Conservation (phyloP, 2,113 vertebrate species). For the Nicator chloris region DNA sequence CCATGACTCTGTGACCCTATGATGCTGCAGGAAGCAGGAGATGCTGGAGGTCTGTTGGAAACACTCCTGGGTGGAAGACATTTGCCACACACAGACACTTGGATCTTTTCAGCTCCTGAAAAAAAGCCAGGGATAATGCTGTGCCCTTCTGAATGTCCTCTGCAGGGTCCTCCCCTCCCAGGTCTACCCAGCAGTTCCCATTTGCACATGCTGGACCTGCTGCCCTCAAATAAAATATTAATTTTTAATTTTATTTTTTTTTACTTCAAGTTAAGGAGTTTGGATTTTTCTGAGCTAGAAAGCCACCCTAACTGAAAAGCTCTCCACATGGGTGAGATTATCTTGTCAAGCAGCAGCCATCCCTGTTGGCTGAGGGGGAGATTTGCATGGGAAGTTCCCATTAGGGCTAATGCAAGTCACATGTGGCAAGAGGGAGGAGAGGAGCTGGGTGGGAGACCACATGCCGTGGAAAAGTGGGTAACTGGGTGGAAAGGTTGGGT, state of each 20-base stretch:
- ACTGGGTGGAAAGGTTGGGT: not conserved
- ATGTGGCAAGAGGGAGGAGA: not conserved
- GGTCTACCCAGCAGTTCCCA: not conserved
- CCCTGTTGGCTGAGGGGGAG: not conserved
- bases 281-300: not conserved
- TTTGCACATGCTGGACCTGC: not conserved
- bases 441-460: not conserved
- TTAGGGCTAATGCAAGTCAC: not conserved
- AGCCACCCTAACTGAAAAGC: not conserved
- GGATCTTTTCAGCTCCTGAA: not conserved
- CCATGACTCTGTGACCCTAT: not conserved
- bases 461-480: not conserved
- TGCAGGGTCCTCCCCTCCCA: not conserved
- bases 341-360: not conserved
- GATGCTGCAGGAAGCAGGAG: not conserved
- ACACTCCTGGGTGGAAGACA: not conserved
- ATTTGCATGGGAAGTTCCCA: not conserved
- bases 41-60: not conserved
- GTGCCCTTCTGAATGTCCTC: not conserved
- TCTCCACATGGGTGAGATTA: constrained; percentile 4
- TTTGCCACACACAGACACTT: not conserved
- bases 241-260: not conserved
- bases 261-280: not conserved
- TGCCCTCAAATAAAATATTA: not conserved
- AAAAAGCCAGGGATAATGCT: not conserved